A percentile compares a stretch with the other conserved stretches of the same genome.
Conservation (phyloP, 2,888 invertebrate genomes). For the Eupeodes luniger region DNA sequence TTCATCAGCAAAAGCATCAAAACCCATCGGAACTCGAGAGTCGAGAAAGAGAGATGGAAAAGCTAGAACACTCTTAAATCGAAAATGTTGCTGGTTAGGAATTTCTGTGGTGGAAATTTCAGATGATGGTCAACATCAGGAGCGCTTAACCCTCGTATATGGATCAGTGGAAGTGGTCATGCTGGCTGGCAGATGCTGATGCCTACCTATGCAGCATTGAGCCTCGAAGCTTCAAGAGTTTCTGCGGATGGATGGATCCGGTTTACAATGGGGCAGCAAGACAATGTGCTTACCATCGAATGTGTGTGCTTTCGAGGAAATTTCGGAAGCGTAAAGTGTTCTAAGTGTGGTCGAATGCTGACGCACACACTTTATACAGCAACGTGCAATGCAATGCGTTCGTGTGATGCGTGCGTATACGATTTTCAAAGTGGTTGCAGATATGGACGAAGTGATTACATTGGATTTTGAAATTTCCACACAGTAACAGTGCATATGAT, state of each 20-base stretch:
- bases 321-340: conserved; percentile 73
- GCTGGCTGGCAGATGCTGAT: conserved; percentile 14
- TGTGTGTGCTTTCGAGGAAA: conserved; percentile 58
- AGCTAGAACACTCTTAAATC: conserved; percentile 36
- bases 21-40: conserved; percentile 18
- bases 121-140: conserved; percentile 45
- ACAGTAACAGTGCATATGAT: conserved; percentile 18
- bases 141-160: conserved; percentile 43
- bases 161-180: conserved; percentile 66
- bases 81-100: conserved; percentile 60
- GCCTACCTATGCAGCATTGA: not conserved
- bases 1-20: conserved; percentile 19
- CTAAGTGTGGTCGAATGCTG: conserved; percentile 69
- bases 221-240: conserved; percentile 51
- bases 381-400: conserved; percentile 18
- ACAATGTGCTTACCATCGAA: conserved; percentile 69
- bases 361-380: conserved; percentile 54
- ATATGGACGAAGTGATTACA: conserved; percentile 58
- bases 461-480: conserved; percentile 56
- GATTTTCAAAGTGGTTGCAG: conserved; percentile 20
- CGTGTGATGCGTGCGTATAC: conserved; percentile 33
- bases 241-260: conserved; percentile 63
- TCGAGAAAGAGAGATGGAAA: not conserved
- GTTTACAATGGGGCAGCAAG: conserved; percentile 69
- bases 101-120: conserved; percentile 50